Evolutionary conservation across 2,888 invertebrate genomes (phyloP), one percentile per base, ranked within the genome.

Genomic region (Drosophila suboccidentalis): DNA sequence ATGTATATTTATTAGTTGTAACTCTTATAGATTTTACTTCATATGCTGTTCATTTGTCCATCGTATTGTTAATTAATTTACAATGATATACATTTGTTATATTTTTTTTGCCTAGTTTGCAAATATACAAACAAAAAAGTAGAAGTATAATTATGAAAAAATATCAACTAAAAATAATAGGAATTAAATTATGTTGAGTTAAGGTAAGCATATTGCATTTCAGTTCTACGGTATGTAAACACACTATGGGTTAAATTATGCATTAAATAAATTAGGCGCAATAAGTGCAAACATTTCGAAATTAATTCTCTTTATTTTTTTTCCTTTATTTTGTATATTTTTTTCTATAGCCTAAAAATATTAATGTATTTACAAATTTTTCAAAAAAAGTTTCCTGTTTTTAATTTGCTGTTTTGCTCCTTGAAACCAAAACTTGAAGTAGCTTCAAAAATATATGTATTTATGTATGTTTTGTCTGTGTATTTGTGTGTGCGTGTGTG

Each of bases 151-250:
- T 63, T 50, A 43, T 66, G 32, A 63, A 46, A 38, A 29, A 53
- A 63, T 78, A 70, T 53, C 70, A 75, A 80, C 78, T 87, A 88
- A 80, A 75, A 57, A 71, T 88, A 85, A 85, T 85, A 89, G 84
- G 84, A 85, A 83, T 83, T 82, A 76, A 84, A 86, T 80, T 74
- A 88, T 69, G 70, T 86, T 69, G 80, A 85, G 77, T 86, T 81
- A 86, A 81, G 77, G 85, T 89, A 89, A 85, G 89, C 87, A 87
- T 89, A 86, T 86, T 87, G 87, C 87, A 87, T 89, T 77, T 86
- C 86, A 86, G 86, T 89, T 86, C 86, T 89, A 89, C 80, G 68
- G 64, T 87, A 63, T 73, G 71, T 82, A 86, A 82, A 75, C 70
- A 74, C 77, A 63, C 77, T 86, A 66, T 55, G 29, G 34, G 8